Evolutionary conservation across 2,797 vertebrate genomes (phyloP), one percentile per base, ranked within the genome.

Genomic region (Dromococcyx pavoninus): DNA sequence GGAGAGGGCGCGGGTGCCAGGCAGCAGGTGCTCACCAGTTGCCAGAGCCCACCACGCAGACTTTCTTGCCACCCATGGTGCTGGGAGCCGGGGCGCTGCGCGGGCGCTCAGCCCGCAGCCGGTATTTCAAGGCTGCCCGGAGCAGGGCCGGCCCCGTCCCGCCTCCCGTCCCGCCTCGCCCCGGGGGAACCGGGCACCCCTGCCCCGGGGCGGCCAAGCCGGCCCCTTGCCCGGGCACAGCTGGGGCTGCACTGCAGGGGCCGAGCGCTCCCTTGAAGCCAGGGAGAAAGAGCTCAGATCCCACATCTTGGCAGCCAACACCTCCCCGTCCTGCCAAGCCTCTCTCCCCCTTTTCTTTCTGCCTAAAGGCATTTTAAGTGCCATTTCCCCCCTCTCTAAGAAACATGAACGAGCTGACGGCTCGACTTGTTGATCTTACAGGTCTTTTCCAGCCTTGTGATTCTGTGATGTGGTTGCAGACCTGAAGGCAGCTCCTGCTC

Each of bases 21-120:
- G 23, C 35, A 9, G 64, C 6, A 0, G 58, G 46, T 0, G 71
- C 99, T 98, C 97, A 99, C 99, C 99, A 99, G 98, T 99, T 99
- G 86, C 99, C 99, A 6, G 99, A 99, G 96, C 99, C 99, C 77
- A 99, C 97, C 95, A 99, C 94, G 97, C 99, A 99, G 87, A 99
- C 96, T 96, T 98, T 99, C 97, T 96, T 98, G 70, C 97, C 94
- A 5, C 96, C 96, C 98, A 98, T 98, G 94, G 96, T 92, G 77
- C 90, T 0, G 37, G n/a, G 33, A 37, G 35, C 13, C 65, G 0
- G 70, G 75, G 44, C 82, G 5, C 76, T 78, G 91, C 60, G n/a
- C 65, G 19, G 69, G 69, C 8, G 11, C 14, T 1, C 11, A 37
- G 46, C 85, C 44, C 3, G 41, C 35, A 44, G 32, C 28, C 35